Conservation (phyloP, 2,888 invertebrate genomes). For the Sinelater perroti region DNA sequence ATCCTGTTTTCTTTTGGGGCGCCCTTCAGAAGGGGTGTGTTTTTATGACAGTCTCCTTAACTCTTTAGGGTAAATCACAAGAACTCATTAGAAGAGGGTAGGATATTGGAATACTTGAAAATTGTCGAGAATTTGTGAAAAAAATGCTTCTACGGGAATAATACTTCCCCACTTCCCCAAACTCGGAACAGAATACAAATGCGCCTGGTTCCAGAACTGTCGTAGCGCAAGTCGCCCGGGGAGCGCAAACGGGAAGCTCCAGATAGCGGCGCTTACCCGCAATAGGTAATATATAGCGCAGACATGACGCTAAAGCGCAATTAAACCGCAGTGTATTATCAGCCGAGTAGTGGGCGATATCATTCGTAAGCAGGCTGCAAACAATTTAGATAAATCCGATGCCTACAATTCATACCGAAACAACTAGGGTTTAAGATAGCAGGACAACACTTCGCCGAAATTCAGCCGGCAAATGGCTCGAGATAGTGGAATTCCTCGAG, state of each 20-base stretch:
- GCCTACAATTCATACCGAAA: slow-evolving; percentile 54
- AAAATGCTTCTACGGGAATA: too few relatives aligned
- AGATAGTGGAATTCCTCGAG: slow-evolving; percentile 55
- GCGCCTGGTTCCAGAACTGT: not conserved
- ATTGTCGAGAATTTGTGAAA: too few relatives aligned
- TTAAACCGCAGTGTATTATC: slow-evolving; percentile 39
- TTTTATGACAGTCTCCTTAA: too few relatives aligned
- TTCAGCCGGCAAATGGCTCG: slow-evolving; percentile 41
- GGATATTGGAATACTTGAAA: too few relatives aligned
- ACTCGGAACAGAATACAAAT: not conserved
- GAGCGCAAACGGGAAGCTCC: slow-evolving; percentile 15
- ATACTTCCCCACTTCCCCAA: too few relatives aligned
- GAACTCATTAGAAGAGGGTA: too few relatives aligned
- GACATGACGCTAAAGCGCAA: slow-evolving; percentile 30
- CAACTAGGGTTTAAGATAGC: slow-evolving; percentile 48
- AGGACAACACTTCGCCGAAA: slow-evolving; percentile 41
- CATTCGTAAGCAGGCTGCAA: slow-evolving; percentile 44
- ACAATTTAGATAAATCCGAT: slow-evolving; percentile 56
- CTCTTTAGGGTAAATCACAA: too few relatives aligned
- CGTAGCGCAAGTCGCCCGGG: not conserved
- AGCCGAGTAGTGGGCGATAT: slow-evolving; percentile 38
- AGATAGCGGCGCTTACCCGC: slow-evolving; percentile 10
- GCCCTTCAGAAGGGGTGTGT: too few relatives aligned
- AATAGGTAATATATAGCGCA: slow-evolving; percentile 28
- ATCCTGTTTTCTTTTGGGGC: too few relatives aligned